Evolutionary conservation across 2,797 vertebrate species (phyloP), one percentile per base, ranked within the genome.

Genomic region (Phyllotis vaccarum): DNA sequence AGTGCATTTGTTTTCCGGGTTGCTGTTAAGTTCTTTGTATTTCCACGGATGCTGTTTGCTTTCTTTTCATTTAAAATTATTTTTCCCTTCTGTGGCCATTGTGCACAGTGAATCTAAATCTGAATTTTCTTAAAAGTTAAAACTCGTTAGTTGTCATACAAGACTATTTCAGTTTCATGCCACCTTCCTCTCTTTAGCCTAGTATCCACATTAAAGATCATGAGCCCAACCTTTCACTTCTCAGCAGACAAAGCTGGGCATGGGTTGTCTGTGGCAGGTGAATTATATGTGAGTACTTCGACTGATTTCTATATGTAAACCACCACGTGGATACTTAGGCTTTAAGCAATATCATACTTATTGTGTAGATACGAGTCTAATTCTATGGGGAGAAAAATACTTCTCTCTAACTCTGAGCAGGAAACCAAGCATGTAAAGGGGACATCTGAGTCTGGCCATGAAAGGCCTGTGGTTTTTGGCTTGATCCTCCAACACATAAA

Each of bases 161-260:
- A 43, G 12, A 16, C 2, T 10, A 10, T 43, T 43, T 66, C 8
- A 29, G 9, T 11, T 81, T 8, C 7, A 24, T 88, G n/a, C 9
- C 58, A 7, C 29, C n/a, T 72, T 24, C 66, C 52, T 9, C 10
- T 82, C 31, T 49, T 16, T 52, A 37, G 34, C 17, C 40, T 12
- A 13, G 2, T 29, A 11, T 22, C 2, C 43, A 17, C 40, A n/a
- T 46, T 46, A 31, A 37, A 79, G 1, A 0, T 70, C 0, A 6
- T 29, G 29, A 43, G 29, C n/a, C 22, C 49, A 43, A 78, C 68
- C 14, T 46, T 83, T 6, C 29, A 13, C 62, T 75, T 91, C 52
- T 80, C 9, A 34, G 40, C 6, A 58, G 21, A 43, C 29, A 68
- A 4, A 49, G 17, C 3, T 80, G 14, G 58, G 13, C 27, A n/a